Conservation (phyloP, 2,888 invertebrate genomes). For the Selenia dentaria region DNA sequence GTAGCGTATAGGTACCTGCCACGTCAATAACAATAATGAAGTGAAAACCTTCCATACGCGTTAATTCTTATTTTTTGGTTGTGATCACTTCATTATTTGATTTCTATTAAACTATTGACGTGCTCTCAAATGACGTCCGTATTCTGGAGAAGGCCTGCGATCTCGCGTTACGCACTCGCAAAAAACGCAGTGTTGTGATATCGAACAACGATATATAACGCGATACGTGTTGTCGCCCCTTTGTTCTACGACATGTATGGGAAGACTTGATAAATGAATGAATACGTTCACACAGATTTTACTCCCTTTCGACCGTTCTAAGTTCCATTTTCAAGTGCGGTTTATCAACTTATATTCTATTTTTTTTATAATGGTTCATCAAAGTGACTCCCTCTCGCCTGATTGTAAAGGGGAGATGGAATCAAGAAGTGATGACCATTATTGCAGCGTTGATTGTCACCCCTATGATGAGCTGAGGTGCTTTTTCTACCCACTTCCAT, state of each 20-base stretch:
- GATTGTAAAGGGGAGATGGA: too few species aligned
- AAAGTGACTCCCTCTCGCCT: too few species aligned
- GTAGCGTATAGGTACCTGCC: too few species aligned
- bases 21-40: too few species aligned
- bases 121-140: slow-evolving; percentile 20
- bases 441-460: too few species aligned
- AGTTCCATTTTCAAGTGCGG: not conserved
- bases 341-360: too few species aligned
- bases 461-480: too few species aligned
- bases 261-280: slow-evolving; percentile 20
- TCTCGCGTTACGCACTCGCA: slow-evolving; percentile 29
- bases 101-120: slow-evolving; percentile 19
- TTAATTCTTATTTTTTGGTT: not conserved
- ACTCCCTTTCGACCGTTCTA: slow-evolving; percentile 19
- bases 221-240: slow-evolving; percentile 27
- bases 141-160: slow-evolving; percentile 22
- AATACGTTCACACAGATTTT: slow-evolving; percentile 18
- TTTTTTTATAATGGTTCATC: too few species aligned
- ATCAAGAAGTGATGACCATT: too few species aligned
- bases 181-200: slow-evolving; percentile 27
- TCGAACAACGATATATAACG: slow-evolving; percentile 25
- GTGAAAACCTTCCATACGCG: too few species aligned
- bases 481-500: too few species aligned
- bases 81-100: slow-evolving; percentile 13
- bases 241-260: slow-evolving; percentile 21